Conservation (phyloP, 2,797 vertebrate genomes). For the Chiloscyllium punctatum region DNA sequence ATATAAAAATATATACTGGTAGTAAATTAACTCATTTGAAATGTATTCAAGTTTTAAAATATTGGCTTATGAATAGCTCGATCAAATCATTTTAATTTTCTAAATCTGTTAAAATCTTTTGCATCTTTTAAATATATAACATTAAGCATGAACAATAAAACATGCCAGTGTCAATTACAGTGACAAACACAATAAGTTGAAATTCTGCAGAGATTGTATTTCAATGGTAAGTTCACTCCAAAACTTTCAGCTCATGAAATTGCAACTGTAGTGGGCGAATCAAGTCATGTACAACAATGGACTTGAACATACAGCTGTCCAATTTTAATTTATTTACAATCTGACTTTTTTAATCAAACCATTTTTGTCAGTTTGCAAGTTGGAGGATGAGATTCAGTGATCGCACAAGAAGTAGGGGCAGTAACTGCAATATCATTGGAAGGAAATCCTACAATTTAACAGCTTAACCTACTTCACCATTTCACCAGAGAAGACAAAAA, state of each 20-base stretch:
- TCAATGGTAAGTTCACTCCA: background rate
- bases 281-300: background rate
- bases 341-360: background rate
- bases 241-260: background rate
- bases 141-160: background rate
- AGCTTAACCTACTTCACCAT: background rate
- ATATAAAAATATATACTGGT: conserved; percentile 10
- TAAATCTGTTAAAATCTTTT: background rate
- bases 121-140: background rate
- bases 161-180: background rate
- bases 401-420: background rate
- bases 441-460: background rate
- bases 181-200: background rate
- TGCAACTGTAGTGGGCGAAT: background rate
- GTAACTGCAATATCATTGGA: background rate
- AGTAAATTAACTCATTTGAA: background rate
- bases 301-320: background rate
- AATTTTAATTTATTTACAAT: background rate
- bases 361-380: background rate
- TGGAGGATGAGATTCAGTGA: background rate
- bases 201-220: background rate
- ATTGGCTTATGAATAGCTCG: background rate
- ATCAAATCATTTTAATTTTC: conserved; percentile 24
- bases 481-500: background rate
- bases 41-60: background rate